A percentile compares a stretch with the other conserved stretches of the same genome.
Evolutionary conservation across 2,113 vertebrate genomes (phyloP).

Genomic region (Anser brachyrhynchus): DNA sequence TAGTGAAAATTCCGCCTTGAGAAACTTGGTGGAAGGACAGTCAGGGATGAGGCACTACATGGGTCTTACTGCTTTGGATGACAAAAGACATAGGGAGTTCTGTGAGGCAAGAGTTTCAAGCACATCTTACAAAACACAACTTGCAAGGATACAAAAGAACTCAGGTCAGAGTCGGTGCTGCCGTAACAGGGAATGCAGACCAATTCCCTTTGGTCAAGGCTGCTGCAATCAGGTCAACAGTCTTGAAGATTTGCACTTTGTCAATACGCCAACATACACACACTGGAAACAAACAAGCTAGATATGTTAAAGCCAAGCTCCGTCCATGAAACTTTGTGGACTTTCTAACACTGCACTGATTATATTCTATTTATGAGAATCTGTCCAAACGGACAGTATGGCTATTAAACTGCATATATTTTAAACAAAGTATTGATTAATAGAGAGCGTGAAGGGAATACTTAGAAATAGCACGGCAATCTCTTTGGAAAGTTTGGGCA

Average conservation of each 20-base stretch:
- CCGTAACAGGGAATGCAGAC: not conserved
- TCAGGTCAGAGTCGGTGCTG: not conserved
- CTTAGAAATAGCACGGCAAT: not conserved
- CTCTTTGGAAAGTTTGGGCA: not conserved
- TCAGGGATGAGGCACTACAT: not conserved
- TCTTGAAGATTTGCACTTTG: conserved; percentile 45
- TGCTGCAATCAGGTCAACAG: not conserved
- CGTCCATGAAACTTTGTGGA: not conserved
- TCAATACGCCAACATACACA: not conserved
- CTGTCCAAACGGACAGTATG: not conserved
- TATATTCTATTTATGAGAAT: conserved; percentile 18
- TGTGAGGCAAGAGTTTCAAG: not conserved
- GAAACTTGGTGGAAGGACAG: not conserved
- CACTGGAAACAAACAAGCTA: conserved; percentile 44
- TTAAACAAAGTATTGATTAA: not conserved
- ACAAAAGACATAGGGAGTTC: rapidly evolving
- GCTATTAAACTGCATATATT: not conserved
- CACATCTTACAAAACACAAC: not conserved
- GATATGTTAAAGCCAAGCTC: not conserved
- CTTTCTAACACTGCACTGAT: conserved; percentile 33
- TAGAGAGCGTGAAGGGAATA: not conserved
- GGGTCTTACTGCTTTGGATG: not conserved
- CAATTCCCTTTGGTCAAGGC: not conserved
- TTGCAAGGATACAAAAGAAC: not conserved
- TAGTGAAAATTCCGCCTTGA: not conserved